Evolutionary conservation across 1,140 invertebrate species (phyloP), one percentile per base, ranked within the genome.

Genomic region (Meteorus sp.): DNA sequence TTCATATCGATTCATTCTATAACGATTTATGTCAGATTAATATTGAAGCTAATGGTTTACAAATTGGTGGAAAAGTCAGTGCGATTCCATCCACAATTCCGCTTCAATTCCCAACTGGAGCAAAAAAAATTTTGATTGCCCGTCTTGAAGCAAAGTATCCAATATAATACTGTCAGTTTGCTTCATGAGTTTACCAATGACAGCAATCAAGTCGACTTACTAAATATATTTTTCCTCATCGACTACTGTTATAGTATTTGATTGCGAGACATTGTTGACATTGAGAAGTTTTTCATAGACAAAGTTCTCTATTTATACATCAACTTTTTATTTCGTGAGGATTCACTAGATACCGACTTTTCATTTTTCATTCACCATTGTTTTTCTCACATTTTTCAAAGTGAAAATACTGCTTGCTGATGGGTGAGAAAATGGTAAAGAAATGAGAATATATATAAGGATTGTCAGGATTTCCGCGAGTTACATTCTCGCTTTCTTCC

Each of bases 391-490:
- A 22, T 48, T 22, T 48, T 13, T 48, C 23, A 4, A n/a, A 4
- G 4, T 0, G 1, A 4, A 15, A 48, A 48, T 27, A 22, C 23
- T 5, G 13, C 11, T 5, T 37, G 17, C 20, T 48, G 11, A 27
- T 25, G 23, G 27, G 45, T 15, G 3, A 8, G 11, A 15, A 8
- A 9, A 29, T 29, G 27, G 35, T 6, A 47, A 29, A 27, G n/a
- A 9, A 25, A 11, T 23, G 22, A 29, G 23, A 29, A 48, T 11
- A n/a, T n/a, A n/a, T n/a, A n/a, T n/a, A n/a, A 15, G 23, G 4
- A 23, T n/a, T 48, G 45, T 23, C 22, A 48, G 45, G 45, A 48
- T 27, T 48, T 48, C 22, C 45, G 17, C 13, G 20, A 25, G n/a
- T n/a, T n/a, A n/a, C n/a, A n/a, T n/a, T n/a, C 45, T 25, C 8